Evolutionary conservation across 92 coral and sea anemone genomes (phyloP), one percentile per base, ranked within the genome.

Genomic region (Diadumene lineata): DNA sequence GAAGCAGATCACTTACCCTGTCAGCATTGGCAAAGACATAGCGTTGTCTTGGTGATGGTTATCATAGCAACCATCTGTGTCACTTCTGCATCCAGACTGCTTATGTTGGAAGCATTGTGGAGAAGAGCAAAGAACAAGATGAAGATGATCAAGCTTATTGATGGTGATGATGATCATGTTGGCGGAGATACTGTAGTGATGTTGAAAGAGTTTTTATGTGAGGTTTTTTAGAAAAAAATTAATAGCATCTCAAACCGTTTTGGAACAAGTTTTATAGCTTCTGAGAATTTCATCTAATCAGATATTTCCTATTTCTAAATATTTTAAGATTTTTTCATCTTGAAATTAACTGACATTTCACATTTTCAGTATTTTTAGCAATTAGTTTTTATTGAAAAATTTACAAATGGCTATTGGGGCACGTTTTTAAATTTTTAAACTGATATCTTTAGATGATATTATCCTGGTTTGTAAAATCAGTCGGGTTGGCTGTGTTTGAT

Each of bases 21-120:
- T 89, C 92, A 3, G 87, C 96, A 7, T 68, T 90, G 0, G 89
- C 96, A 30, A 90, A 90, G 80, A 82, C 91, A 77, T 87, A 63
- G 79, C 56, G 7, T 31, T 18, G 43, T 44, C 61, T 7, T 58
- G 64, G 30, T 9, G 26, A 22, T 22, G 22, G 26, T 8, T 17
- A 58, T 1, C 58, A 16, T 53, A 53, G 58, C 2, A 53, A 53
- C 58, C 6, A 16, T 2, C 58, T 53, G 58, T 16, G 58, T 38
- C 6, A 13, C 48, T 4, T 4, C 48, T 4, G 48, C 48, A 13
- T 13, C 48, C 48, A 38, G 13, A 38, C 48, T 38, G 48, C 48
- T 13, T 6, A 38, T 4, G 48, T 13, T 38, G 13, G 48, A 38
- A 4, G 7, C 13, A 38, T 38, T 6, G 48, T 4, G 6, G 48